Base-by-base conservation (phyloP, 2,113 vertebrate genomes). In the Hirundichthys speculiger region DNA sequence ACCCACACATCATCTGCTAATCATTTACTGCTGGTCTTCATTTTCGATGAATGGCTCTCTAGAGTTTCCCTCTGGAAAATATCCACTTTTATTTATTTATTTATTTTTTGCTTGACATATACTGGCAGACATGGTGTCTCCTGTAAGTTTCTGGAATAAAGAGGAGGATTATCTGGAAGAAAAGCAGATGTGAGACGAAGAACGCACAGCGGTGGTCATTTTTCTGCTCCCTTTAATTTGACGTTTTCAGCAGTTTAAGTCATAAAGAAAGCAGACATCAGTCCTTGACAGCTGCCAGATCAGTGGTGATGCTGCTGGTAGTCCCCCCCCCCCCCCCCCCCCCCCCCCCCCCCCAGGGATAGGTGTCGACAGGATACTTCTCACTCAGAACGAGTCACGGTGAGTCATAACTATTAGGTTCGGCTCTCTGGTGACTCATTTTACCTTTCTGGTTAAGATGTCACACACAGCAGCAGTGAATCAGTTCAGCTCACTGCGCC, bases 401-500 rank as follows among this genome's bases (percentile, higher is more conserved):
- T 58, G 79, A 87, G 59, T 84, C 85, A 82, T 20, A 7, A 13
- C 49, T 3, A 16, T 40, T 39, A 69, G 52, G 24, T 18, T 64
- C 21, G 50, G 25, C 3, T 10, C 58, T 41, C 56, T 5, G 1
- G 24, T 79, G 83, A 86, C 43, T 75, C 69, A 60, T 39, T 49
- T 13, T 22, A 7, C 7, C n/a, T 50, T 8, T 46, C 11, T 38
- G 46, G 19, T 25, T 8, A 38, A n/a, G 38, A 12, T 40, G 43
- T 69, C 4, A 25, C 3, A 13, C 0, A 20, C 15, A 15, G 40
- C 41, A 48, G 50, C 8, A 14, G 25, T 49, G 58, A 84, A 53
- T 78, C 42, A 55, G 49, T 43, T 13, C 3, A 39, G 51, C 46
- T 46, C 15, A 14, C 3, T 40, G 10, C 3, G 2, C 7, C 2